These are phyloP conservation scores for Platysternon megacephalum DNA, from an alignment of 2,113 vertebrate genomes.

Conservation along the genomic window DNA sequence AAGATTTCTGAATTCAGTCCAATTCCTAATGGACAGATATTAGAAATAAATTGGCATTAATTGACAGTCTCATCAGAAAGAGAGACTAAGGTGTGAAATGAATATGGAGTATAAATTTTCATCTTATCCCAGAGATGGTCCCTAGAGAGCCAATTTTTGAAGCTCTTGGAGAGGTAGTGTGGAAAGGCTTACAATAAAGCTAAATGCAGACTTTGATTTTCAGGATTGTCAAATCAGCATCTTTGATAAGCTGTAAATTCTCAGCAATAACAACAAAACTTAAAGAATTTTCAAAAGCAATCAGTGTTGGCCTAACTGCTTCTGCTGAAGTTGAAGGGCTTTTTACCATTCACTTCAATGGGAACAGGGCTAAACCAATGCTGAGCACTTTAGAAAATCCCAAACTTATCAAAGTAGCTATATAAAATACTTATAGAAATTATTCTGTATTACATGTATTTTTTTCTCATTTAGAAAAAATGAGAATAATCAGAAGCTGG, in stretches of 20 bases:
- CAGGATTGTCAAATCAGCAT: background rate
- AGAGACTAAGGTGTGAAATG: conserved; percentile 11
- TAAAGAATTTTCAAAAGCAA: background rate
- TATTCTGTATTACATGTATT: no score
- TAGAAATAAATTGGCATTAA: conserved; percentile 44
- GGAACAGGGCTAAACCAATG: no score
- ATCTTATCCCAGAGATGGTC: background rate
- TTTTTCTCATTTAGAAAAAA: no score
- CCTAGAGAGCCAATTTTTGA: background rate
- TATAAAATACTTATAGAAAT: no score
- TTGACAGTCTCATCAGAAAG: conserved; percentile 8
- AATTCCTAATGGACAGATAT: conserved; percentile 40
- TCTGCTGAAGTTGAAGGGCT: no score
- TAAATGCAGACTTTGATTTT: background rate
- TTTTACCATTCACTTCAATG: no score
- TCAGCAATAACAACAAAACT: background rate
- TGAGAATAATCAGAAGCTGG: no score
- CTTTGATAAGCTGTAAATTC: background rate
- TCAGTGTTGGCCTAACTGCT: background rate
- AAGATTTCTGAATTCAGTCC: conserved; percentile 33
- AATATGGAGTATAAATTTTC: background rate
- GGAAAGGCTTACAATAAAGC: background rate
- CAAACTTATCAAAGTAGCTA: no score
- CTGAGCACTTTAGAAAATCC: no score
- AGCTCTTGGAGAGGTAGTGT: background rate